Conservation (phyloP, 2,888 invertebrate genomes). For the Nebria salina region DNA sequence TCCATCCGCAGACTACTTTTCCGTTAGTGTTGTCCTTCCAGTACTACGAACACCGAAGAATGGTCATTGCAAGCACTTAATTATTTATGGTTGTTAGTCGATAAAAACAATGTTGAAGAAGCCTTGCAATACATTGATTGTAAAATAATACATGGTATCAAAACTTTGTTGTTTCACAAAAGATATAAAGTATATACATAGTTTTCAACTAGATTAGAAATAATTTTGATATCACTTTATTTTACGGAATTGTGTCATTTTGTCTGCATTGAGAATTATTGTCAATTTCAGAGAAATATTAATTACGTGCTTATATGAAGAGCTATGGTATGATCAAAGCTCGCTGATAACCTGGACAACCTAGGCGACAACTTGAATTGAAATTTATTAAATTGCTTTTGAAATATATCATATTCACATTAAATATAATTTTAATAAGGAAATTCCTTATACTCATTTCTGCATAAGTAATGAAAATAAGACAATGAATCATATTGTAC, state of each 20-base stretch:
- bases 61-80: not conserved
- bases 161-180: not conserved
- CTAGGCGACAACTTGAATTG: conserved; percentile 16
- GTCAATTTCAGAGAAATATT: conserved; percentile 28
- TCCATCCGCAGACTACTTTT: conserved; percentile 10
- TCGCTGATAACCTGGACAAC: conserved; percentile 7
- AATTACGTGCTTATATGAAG: conserved; percentile 34
- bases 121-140: no score
- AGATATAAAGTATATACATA: not conserved
- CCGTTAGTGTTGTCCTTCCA: conserved; percentile 4
- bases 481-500: not conserved
- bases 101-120: not conserved
- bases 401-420: conserved; percentile 21
- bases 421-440: not conserved
- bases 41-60: not conserved
- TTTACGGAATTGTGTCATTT: not conserved
- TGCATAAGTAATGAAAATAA: not conserved
- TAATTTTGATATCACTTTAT: no score
- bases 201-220: not conserved
- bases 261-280: conserved; percentile 37
- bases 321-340: conserved; percentile 19
- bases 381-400: conserved; percentile 26
- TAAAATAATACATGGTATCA: not conserved
- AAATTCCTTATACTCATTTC: not conserved
- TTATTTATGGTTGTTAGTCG: not conserved